Percentiles rank a stretch among this genome's conserved stretches.
Conservation (phyloP, 1,140 invertebrate genomes). For the Ditylenchus dipsaci region DNA sequence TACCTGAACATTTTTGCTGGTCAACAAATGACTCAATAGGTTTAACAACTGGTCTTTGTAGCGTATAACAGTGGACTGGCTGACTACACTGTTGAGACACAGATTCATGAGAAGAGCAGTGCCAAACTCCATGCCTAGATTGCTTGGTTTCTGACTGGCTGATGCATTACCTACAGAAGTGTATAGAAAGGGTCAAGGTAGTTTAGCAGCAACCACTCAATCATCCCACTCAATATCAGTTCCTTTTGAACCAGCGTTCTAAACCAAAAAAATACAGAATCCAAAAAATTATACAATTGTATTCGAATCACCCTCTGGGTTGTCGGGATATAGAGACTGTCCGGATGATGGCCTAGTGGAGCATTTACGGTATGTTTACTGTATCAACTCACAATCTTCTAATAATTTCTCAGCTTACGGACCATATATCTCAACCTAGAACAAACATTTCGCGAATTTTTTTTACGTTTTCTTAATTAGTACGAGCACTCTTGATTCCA, state of each 20-base stretch:
- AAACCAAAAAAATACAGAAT: neutral
- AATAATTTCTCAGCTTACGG: too few species aligned
- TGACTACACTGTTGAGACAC: conserved; percentile 37
- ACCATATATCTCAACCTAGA: too few species aligned
- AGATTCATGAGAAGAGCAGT: conserved; percentile 44
- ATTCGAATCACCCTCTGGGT: too few species aligned
- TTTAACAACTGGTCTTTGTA: conserved; percentile 36
- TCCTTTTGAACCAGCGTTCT: conserved; percentile 46
- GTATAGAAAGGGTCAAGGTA: neutral
- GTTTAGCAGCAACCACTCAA: conserved; percentile 37
- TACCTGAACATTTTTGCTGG: conserved; percentile 5
- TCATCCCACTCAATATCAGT: conserved; percentile 42
- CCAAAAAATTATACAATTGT: too few species aligned
- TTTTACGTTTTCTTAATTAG: too few species aligned
- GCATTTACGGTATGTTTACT: too few species aligned
- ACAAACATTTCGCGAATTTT: too few species aligned
- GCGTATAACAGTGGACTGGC: conserved; percentile 44
- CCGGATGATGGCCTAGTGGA: too few species aligned
- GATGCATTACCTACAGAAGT: neutral
- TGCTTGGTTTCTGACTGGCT: neutral
- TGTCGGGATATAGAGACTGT: too few species aligned
- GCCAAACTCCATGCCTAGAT: conserved; percentile 30
- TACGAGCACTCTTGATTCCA: too few species aligned
- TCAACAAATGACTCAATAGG: conserved; percentile 12
- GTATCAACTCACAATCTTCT: too few species aligned